Evolutionary conservation across 2,797 vertebrate genomes (phyloP).

Genomic region (Petrocephalus schoutedeni): DNA sequence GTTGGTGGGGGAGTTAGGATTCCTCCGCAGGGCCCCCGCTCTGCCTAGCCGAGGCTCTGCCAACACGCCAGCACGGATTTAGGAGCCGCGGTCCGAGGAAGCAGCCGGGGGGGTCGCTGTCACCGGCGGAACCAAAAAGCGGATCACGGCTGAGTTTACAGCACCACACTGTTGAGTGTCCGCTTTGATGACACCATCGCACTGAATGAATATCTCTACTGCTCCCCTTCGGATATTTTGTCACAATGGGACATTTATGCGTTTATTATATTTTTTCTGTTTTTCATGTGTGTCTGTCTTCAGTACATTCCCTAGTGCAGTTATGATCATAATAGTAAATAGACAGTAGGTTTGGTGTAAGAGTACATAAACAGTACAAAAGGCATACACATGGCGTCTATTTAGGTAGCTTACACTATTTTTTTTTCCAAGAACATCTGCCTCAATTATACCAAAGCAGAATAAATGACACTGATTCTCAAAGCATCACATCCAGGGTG

Average conservation of each 20-base stretch:
- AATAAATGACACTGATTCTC: conserved; percentile 37
- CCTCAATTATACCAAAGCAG: conserved; percentile 30
- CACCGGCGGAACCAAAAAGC: background rate
- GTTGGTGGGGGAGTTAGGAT: background rate
- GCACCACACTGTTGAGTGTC: conserved; percentile 7
- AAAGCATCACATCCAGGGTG: conserved; percentile 35
- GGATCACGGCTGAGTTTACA: background rate
- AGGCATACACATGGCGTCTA: background rate
- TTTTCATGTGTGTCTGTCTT: background rate
- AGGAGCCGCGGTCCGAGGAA: background rate
- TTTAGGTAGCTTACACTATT: background rate
- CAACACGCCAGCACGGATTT: background rate
- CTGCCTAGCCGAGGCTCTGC: background rate
- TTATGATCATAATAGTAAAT: background rate
- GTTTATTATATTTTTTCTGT: background rate
- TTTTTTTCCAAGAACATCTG: background rate
- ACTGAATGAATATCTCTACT: conserved; percentile 25
- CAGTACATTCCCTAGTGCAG: background rate
- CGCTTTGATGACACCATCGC: conserved; percentile 31
- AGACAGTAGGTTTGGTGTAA: no score
- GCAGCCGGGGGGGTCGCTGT: background rate
- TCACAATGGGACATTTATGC: conserved; percentile 29
- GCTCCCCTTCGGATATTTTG: conserved; percentile 27
- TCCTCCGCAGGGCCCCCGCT: background rate
- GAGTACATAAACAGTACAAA: background rate